phyloP scores from a whole-genome alignment of 2,888 invertebrate genomes.

The Eumerus sabulonum region DNA sequence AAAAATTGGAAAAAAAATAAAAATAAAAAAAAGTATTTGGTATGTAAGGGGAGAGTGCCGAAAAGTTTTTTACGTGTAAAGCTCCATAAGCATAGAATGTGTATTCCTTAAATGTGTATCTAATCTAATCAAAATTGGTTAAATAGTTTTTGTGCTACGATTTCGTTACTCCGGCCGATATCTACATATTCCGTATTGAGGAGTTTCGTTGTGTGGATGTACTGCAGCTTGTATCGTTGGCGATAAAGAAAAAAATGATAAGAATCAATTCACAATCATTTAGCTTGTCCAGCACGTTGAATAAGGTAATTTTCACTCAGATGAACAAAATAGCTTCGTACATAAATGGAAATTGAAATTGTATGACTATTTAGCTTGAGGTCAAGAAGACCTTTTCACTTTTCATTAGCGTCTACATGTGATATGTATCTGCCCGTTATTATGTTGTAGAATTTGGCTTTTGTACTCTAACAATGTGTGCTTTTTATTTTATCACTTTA shows the following conservation, averaged over 20 bases:
- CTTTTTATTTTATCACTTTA: slow-evolving; percentile 27
- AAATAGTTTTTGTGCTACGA: slow-evolving; percentile 28
- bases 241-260: slow-evolving; percentile 69
- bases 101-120: slow-evolving; percentile 45
- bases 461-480: slow-evolving; percentile 30
- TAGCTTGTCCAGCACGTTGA: slow-evolving; percentile 71
- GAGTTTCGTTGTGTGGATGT: slow-evolving; percentile 15
- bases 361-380: slow-evolving; percentile 12
- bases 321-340: neutral
- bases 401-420: slow-evolving; percentile 49
- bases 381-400: slow-evolving; percentile 41
- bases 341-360: neutral
- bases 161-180: slow-evolving; percentile 36
- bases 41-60: slow-evolving; percentile 22
- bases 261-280: slow-evolving; percentile 72
- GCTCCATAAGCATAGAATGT: slow-evolving; percentile 18
- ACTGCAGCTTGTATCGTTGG: slow-evolving; percentile 18
- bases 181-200: slow-evolving; percentile 2
- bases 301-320: slow-evolving; percentile 68
- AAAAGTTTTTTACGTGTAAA: slow-evolving; percentile 18
- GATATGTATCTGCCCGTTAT: slow-evolving; percentile 40
- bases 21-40: slow-evolving; percentile 13
- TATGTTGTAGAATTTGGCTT: slow-evolving; percentile 30
- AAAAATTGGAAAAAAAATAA: slow-evolving; percentile 5
- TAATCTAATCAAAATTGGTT: slow-evolving; percentile 51